A percentile compares a stretch with the other conserved stretches of the same genome.
These are phyloP conservation scores for Hypotaenidia philippensis DNA, from an alignment of 2,797 vertebrate genomes.

Conservation along the genomic window DNA sequence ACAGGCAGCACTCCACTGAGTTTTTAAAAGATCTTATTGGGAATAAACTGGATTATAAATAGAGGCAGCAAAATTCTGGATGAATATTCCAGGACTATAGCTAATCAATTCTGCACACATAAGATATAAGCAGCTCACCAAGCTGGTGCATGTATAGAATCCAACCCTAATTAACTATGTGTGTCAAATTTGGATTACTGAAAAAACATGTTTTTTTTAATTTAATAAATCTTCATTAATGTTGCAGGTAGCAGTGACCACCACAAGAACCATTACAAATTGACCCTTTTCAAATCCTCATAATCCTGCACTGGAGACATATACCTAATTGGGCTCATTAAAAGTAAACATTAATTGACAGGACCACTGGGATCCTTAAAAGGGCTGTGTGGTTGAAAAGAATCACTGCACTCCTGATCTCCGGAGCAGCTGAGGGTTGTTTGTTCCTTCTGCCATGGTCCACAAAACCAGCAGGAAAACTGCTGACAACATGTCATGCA, in stretches of 20 bases:
- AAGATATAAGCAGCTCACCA: not conserved
- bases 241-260: not conserved
- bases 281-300: constrained; percentile 36
- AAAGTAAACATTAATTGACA: constrained; percentile 43
- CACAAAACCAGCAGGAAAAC: not conserved
- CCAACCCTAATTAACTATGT: not conserved
- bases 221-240: constrained; percentile 61
- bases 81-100: not conserved
- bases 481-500: not conserved
- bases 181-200: constrained; percentile 12
- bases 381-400: not conserved
- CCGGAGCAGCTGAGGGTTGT: not conserved
- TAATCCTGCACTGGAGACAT: constrained; percentile 32
- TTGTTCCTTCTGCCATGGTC: not conserved
- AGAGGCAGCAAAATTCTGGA: not conserved
- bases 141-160: not conserved
- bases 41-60: not conserved
- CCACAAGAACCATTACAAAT: constrained; percentile 22
- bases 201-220: constrained; percentile 16
- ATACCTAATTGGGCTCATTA: constrained; percentile 58
- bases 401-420: not conserved
- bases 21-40: not conserved
- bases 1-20: not conserved
- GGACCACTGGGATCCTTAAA: not conserved
- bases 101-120: not conserved